phyloP scores from a whole-genome alignment of 2,113 vertebrate species.

The Microtus montanus region DNA sequence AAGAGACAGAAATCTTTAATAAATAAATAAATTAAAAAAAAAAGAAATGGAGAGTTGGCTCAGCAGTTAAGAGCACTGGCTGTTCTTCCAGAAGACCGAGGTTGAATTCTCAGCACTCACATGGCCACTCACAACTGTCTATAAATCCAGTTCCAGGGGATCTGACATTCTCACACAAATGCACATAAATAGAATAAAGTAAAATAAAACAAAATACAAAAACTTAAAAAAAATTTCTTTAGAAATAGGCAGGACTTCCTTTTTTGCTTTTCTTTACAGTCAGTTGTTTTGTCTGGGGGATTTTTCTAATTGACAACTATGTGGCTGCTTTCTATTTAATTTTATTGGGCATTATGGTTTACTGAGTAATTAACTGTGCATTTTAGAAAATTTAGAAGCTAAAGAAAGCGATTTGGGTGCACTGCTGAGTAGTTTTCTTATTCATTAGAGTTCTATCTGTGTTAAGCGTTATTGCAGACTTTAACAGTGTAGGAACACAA shows the following conservation, averaged over 20 bases:
- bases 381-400: conserved; percentile 66
- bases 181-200: background rate
- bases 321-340: conserved; percentile 61
- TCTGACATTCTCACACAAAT: background rate
- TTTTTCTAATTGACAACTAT: conserved; percentile 49
- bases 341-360: conserved; percentile 65
- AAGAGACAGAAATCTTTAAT: no score
- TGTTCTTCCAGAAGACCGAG: background rate
- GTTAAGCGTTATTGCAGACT: conserved; percentile 54
- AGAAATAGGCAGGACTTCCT: background rate
- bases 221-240: background rate
- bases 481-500: conserved; percentile 51
- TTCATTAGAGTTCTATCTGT: conserved; percentile 66
- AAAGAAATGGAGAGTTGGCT: no score
- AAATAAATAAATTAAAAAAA: no score
- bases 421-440: conserved; percentile 60
- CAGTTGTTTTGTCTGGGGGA: conserved; percentile 53
- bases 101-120: background rate
- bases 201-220: background rate
- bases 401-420: conserved; percentile 61
- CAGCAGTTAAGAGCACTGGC: background rate
- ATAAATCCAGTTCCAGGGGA: background rate
- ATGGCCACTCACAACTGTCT: background rate
- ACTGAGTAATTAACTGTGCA: conserved; percentile 69
- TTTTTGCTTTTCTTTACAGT: conserved; percentile 2